These are phyloP conservation scores for Meiosimyza decipiens DNA, from an alignment of 2,888 invertebrate species.

Conservation along the genomic window DNA sequence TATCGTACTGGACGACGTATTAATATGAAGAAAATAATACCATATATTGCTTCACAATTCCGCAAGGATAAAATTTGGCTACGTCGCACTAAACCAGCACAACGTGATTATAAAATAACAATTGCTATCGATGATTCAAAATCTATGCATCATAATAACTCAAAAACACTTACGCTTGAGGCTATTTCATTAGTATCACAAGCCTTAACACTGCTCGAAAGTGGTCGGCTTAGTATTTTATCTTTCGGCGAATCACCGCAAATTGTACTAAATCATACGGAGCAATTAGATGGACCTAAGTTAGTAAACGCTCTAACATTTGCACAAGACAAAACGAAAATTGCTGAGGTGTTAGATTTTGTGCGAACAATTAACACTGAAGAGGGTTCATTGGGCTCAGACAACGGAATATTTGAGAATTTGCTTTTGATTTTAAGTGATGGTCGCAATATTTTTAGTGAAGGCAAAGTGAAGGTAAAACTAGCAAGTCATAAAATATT, in stretches of 20 bases:
- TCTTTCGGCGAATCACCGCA: slow-evolving; percentile 89
- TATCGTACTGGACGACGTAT: slow-evolving; percentile 96
- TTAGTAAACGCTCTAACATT: slow-evolving; percentile 86
- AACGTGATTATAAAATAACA: slow-evolving; percentile 95
- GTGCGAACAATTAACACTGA: slow-evolving; percentile 75
- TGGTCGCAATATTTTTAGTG: slow-evolving; percentile 91
- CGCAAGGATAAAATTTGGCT: slow-evolving; percentile 99
- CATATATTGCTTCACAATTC: slow-evolving; percentile 99
- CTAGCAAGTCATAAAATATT: too few relatives aligned
- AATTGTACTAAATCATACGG: slow-evolving; percentile 91
- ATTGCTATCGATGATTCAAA: slow-evolving; percentile 97
- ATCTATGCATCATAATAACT: slow-evolving; percentile 88
- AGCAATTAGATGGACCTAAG: slow-evolving; percentile 82
- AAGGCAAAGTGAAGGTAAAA: slow-evolving; percentile 80
- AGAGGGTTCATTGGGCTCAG: slow-evolving; percentile 62
- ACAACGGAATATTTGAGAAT: slow-evolving; percentile 67
- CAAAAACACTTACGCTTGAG: slow-evolving; percentile 93
- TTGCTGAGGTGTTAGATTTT: slow-evolving; percentile 85
- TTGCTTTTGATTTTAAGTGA: slow-evolving; percentile 94
- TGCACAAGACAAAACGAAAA: slow-evolving; percentile 88
- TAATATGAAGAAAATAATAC: slow-evolving; percentile 97
- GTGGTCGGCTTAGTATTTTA: slow-evolving; percentile 90
- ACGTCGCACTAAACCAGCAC: slow-evolving; percentile 92
- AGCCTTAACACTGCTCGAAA: slow-evolving; percentile 92
- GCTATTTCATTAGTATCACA: slow-evolving; percentile 90